phyloP scores from a whole-genome alignment of 2,888 invertebrate genomes.

The Athrips mouffetella region DNA sequence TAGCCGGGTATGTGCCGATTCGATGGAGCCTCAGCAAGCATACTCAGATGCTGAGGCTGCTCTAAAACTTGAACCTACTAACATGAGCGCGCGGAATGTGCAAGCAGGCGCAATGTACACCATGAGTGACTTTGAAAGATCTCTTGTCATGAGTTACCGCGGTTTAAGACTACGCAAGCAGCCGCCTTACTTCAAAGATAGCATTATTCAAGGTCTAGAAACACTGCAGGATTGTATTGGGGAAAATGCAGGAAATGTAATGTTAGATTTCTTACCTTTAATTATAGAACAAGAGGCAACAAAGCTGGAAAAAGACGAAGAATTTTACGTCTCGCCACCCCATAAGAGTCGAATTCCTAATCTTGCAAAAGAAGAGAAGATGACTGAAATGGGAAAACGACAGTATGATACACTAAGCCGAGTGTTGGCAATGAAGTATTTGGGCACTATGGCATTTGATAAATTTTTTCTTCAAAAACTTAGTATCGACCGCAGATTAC shows the following conservation, averaged over 20 bases:
- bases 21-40: conserved; percentile 63
- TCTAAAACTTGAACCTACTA: conserved; percentile 56
- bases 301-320: conserved; percentile 39
- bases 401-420: conserved; percentile 50
- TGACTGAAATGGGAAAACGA: conserved; percentile 62
- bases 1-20: conserved; percentile 65
- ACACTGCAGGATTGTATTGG: conserved; percentile 71
- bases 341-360: conserved; percentile 61
- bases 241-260: conserved; percentile 58
- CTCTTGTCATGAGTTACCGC: conserved; percentile 63
- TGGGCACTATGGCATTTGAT: conserved; percentile 69
- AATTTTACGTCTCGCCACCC: conserved; percentile 37
- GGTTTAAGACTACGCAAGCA: conserved; percentile 53
- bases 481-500: conserved; percentile 42
- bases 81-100: conserved; percentile 66
- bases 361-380: conserved; percentile 47
- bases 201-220: conserved; percentile 64
- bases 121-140: conserved; percentile 67
- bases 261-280: conserved; percentile 61
- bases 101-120: conserved; percentile 68
- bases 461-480: conserved; percentile 64
- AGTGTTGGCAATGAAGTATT: conserved; percentile 68
- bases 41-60: conserved; percentile 65
- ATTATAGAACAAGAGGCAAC: conserved; percentile 56
- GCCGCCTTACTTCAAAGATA: conserved; percentile 66